Conservation (phyloP, 2,113 vertebrate species). For the Cygnus buccinator region DNA sequence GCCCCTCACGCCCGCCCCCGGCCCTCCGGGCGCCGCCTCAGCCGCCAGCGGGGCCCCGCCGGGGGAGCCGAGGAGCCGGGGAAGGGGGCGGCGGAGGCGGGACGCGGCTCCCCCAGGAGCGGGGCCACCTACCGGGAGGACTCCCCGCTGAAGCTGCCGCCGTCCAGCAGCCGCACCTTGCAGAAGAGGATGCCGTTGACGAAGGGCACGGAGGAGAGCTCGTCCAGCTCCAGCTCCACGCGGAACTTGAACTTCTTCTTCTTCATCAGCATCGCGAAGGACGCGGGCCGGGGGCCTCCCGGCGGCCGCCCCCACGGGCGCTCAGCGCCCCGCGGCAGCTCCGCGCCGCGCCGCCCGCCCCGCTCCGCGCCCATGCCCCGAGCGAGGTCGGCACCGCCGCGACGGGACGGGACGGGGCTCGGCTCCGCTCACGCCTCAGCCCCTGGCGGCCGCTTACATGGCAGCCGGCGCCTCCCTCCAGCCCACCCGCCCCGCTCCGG, state of each 20-base stretch:
- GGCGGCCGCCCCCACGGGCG: neutral
- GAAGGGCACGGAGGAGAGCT: slow-evolving; percentile 91
- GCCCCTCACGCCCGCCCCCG: too few species aligned
- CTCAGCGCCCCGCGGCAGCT: slow-evolving; percentile 9
- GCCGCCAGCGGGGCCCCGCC: neutral
- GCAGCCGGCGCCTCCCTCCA: slow-evolving; percentile 40
- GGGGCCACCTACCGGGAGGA: slow-evolving; percentile 85
- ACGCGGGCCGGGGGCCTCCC: slow-evolving; percentile 69
- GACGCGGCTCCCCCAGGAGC: too few species aligned
- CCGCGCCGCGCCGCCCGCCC: neutral
- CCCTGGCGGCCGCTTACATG: neutral
- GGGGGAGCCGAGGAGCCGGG: neutral
- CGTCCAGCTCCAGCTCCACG: slow-evolving; percentile 91
- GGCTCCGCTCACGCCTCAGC: neutral
- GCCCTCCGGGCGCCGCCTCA: too few species aligned
- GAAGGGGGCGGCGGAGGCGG: too few species aligned
- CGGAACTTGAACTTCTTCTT: slow-evolving; percentile 96
- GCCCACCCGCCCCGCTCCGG: slow-evolving; percentile 21
- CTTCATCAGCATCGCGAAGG: slow-evolving; percentile 86
- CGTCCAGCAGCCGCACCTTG: slow-evolving; percentile 91
- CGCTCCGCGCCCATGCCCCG: slow-evolving; percentile 17
- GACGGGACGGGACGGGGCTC: neutral
- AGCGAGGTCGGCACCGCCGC: neutral
- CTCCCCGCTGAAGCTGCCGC: slow-evolving; percentile 88
- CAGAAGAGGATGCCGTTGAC: slow-evolving; percentile 95